Conservation (phyloP, 2,797 vertebrate genomes). For the Lepus oiostolus region DNA sequence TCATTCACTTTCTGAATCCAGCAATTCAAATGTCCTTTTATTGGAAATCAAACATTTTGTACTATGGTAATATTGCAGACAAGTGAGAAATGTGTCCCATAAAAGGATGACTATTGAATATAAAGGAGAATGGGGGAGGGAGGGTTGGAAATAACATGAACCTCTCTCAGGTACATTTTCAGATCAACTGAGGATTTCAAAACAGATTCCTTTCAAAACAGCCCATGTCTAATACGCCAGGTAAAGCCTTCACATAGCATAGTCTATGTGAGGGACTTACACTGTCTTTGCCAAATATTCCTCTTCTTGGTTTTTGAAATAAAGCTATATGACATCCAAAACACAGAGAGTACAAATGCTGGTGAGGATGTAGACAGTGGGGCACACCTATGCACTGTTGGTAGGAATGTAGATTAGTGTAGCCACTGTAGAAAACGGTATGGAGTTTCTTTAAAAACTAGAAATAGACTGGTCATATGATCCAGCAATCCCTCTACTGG, state of each 20-base stretch:
- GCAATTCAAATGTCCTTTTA: constrained; percentile 18
- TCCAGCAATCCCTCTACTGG: no score
- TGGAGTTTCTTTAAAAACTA: no score
- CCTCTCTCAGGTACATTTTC: neutral
- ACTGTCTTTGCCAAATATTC: neutral
- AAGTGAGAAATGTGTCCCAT: neutral
- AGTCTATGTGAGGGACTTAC: neutral
- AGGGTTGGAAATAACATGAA: neutral
- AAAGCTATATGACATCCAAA: neutral
- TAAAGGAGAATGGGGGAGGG: neutral
- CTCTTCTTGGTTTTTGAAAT: constrained; percentile 42
- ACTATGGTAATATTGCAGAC: neutral
- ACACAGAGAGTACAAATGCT: no score
- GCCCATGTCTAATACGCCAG: neutral
- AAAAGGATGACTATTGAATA: neutral
- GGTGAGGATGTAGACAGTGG: no score
- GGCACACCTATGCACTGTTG: no score
- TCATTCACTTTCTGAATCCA: constrained; percentile 39
- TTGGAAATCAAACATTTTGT: neutral
- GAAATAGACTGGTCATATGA: no score
- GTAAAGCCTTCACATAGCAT: neutral
- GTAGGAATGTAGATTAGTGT: no score
- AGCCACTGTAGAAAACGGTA: no score
- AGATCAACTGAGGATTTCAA: neutral
- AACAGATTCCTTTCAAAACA: neutral